Conservation (phyloP, 2,113 vertebrate species). For the Hoplias malabaricus region DNA sequence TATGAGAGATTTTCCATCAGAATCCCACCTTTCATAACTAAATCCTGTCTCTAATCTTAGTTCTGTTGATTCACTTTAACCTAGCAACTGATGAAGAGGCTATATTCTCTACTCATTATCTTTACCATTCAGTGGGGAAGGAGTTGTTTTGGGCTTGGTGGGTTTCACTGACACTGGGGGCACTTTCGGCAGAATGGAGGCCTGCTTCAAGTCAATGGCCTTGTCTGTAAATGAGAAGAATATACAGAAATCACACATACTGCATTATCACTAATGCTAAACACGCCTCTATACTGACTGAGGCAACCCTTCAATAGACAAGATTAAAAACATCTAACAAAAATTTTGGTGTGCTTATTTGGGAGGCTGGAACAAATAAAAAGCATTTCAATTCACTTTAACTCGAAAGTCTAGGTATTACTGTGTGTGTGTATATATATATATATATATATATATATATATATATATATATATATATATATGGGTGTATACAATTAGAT, state of each 20-base stretch:
- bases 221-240: conserved; percentile 54
- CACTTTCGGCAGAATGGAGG: conserved; percentile 55
- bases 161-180: conserved; percentile 59
- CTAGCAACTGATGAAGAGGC: neutral
- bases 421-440: no score
- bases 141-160: conserved; percentile 56
- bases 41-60: neutral
- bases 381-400: no score
- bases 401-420: no score
- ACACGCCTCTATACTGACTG: no score
- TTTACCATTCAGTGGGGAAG: conserved; percentile 52
- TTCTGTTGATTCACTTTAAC: neutral
- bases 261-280: no score
- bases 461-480: neutral
- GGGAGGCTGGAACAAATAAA: no score
- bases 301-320: no score
- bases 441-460: no score
- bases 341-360: no score
- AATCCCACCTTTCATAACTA: neutral
- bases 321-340: no score
- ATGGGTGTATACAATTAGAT: neutral
- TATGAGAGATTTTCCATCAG: neutral
- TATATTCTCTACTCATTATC: neutral
- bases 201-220: conserved; percentile 19
- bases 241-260: no score